Evolutionary conservation across 2,888 invertebrate species (phyloP).

Genomic region (Agriopis marginaria): DNA sequence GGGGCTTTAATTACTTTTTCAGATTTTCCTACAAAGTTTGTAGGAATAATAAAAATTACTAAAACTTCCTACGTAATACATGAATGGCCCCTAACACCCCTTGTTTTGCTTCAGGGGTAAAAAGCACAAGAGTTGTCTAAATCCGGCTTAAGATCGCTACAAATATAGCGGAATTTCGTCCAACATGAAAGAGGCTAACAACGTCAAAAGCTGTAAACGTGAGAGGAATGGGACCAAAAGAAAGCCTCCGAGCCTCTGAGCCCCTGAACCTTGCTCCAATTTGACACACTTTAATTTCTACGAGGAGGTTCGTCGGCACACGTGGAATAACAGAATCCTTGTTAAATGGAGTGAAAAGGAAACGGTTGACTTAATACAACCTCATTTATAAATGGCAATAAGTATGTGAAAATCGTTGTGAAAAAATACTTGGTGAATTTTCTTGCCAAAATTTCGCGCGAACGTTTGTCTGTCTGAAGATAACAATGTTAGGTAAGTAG

Average conservation of each 20-base stretch:
- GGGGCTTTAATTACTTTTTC: too few relatives aligned
- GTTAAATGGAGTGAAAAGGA: conserved; percentile 37
- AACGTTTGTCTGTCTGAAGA: conserved; percentile 4
- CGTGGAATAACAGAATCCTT: conserved; percentile 35
- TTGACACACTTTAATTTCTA: conserved; percentile 33
- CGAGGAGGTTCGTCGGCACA: conserved; percentile 21
- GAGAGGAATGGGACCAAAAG: conserved; percentile 43
- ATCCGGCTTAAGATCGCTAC: conserved; percentile 3
- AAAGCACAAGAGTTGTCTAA: background rate
- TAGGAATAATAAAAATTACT: too few relatives aligned
- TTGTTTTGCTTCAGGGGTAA: background rate
- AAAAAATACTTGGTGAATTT: conserved; percentile 8
- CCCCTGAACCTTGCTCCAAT: conserved; percentile 20
- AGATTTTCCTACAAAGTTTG: too few relatives aligned
- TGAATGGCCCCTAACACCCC: background rate
- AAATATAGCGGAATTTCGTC: conserved; percentile 41
- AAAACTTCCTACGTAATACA: too few relatives aligned
- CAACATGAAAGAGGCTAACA: conserved; percentile 45
- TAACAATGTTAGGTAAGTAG: background rate
- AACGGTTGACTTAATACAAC: conserved; percentile 32
- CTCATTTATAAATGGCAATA: conserved; percentile 33
- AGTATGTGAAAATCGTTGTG: conserved; percentile 28
- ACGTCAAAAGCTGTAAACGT: conserved; percentile 47
- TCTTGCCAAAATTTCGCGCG: background rate
- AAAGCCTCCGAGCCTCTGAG: conserved; percentile 6